Conservation (phyloP, 92 coral and sea anemone genomes). For the Epizoanthus fatuus region DNA sequence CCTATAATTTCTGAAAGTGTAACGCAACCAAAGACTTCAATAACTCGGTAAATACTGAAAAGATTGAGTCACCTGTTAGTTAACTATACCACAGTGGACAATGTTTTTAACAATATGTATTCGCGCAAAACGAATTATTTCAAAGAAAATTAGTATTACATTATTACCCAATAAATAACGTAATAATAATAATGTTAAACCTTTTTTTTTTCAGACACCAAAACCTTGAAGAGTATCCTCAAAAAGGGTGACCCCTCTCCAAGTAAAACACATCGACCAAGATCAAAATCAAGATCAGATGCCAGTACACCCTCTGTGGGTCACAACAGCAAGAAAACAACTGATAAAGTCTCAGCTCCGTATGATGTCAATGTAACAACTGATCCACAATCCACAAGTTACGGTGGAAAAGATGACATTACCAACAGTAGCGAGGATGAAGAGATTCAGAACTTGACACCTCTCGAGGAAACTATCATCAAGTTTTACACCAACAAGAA, state of each 20-base stretch:
- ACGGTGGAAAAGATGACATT: background rate
- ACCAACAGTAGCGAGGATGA: constrained; percentile 18
- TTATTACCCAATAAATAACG: too few relatives aligned
- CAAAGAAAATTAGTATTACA: too few relatives aligned
- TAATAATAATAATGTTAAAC: too few relatives aligned
- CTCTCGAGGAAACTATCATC: constrained; percentile 29
- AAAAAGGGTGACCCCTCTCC: constrained; percentile 23
- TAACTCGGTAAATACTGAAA: too few relatives aligned
- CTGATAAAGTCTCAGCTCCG: background rate
- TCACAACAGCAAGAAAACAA: background rate
- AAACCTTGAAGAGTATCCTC: constrained; percentile 2
- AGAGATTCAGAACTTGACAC: constrained; percentile 41
- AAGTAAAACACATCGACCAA: background rate
- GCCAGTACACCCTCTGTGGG: background rate
- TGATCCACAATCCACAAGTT: background rate
- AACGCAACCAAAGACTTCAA: too few relatives aligned
- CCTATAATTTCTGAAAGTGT: too few relatives aligned
- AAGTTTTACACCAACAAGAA: constrained; percentile 29
- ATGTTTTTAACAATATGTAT: too few relatives aligned
- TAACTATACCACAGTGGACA: too few relatives aligned
- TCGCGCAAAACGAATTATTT: too few relatives aligned
- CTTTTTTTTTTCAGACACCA: constrained; percentile 1
- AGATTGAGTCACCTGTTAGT: too few relatives aligned
- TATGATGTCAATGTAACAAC: constrained; percentile 33
- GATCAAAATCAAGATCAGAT: background rate